Percentiles rank a stretch among this genome's conserved stretches.
These are phyloP conservation scores for Tokudaia muenninki DNA, from an alignment of 2,797 vertebrate species.

Conservation along the genomic window DNA sequence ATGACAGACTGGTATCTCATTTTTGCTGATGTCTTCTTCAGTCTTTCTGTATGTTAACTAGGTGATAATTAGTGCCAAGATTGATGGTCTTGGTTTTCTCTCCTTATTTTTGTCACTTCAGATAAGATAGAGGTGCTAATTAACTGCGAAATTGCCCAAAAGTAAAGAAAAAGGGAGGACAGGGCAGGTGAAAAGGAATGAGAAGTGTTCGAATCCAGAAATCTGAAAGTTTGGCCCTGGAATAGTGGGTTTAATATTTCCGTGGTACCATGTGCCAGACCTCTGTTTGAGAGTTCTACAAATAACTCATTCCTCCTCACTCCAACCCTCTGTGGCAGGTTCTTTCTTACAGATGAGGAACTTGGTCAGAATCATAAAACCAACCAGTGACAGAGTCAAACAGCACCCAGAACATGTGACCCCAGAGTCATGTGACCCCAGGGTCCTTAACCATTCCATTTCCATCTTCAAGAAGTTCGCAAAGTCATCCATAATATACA, in stretches of 20 bases:
- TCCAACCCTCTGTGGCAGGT: too few relatives aligned
- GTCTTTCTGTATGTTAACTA: slow-evolving; percentile 58
- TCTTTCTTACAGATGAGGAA: slow-evolving; percentile 2
- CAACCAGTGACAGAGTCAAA: not conserved
- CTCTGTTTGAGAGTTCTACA: not conserved
- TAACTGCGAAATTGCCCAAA: slow-evolving; percentile 61
- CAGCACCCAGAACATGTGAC: not conserved
- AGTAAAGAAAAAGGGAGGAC: slow-evolving; percentile 28
- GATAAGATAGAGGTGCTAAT: slow-evolving; percentile 70
- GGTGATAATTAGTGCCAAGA: slow-evolving; percentile 74
- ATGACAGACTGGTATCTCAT: not conserved
- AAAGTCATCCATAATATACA: not conserved
- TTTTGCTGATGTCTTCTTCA: slow-evolving; percentile 57
- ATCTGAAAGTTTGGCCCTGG: not conserved
- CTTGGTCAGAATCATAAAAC: not conserved
- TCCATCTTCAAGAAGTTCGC: not conserved
- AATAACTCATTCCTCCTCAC: not conserved
- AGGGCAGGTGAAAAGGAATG: not conserved
- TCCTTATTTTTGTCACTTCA: slow-evolving; percentile 59
- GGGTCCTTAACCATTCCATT: not conserved
- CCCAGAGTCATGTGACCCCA: not conserved
- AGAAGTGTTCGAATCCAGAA: not conserved
- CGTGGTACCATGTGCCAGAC: not conserved
- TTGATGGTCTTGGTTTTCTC: slow-evolving; percentile 53
- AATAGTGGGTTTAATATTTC: not conserved